Evolutionary conservation across 2,113 vertebrate species (phyloP), one percentile per base, ranked within the genome.

Genomic region (Muntiacus reevesi): DNA sequence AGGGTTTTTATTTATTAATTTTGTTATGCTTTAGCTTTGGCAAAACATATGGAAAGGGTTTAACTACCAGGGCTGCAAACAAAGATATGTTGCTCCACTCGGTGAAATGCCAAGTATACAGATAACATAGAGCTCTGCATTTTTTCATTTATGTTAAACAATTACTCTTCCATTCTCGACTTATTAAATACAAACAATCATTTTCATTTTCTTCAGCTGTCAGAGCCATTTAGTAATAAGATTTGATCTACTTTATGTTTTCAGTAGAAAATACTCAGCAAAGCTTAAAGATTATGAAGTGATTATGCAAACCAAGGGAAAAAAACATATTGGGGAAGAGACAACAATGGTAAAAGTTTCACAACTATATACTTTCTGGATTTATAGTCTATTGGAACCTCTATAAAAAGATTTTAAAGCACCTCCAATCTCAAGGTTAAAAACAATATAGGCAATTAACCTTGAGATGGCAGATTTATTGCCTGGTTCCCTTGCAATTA

Each of bases 141-240:
- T 54, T 81, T 85, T 81, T 71, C 33, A 64, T 85, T 64, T 57
- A 25, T 55, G 19, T n/a, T 74, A 52, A 28, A 54, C n/a, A 67
- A 55, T 45, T 84, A 3, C 3, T 40, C n/a, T 52, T 95, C 30
- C 54, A 50, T 88, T 59, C 76, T 79, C 89, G 19, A 57, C 45
- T 50, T 47, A 25, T 50, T 62, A 64, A 92, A 84, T 23, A n/a
- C 11, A 87, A 12, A 79, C 74, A 84, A 30, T 86, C 11, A 1
- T 81, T 91, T 89, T 57, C 47, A 92, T 95, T 50, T 78, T 93
- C 36, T 95, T 87, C 62, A 87, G 45, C 50, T 89, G 54, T 92
- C 45, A 85, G 45, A 92, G 85, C 19, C 2, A 17, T 62, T 92
- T 92, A 21, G 60, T 88, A 28, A 85, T 71, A 95, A 88, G 21